phyloP scores from a whole-genome alignment of 2,113 vertebrate genomes.

The Microtus oregoni region DNA sequence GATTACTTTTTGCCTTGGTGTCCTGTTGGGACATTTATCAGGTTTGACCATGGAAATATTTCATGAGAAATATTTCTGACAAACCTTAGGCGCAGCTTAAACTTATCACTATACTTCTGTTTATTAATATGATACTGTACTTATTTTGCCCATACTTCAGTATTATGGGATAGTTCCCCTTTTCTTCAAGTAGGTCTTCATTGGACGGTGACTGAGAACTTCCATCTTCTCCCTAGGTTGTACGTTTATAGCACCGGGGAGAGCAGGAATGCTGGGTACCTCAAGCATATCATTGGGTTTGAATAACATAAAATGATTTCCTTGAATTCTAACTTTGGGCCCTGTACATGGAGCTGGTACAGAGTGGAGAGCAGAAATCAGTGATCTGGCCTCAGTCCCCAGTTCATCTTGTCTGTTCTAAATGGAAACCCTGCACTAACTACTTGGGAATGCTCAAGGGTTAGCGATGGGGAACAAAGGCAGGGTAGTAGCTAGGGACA shows the following conservation, averaged over 20 bases:
- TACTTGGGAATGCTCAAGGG: not conserved
- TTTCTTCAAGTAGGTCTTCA: constrained; percentile 60
- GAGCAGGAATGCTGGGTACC: not conserved
- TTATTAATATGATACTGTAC: not conserved
- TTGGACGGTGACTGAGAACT: constrained; percentile 57
- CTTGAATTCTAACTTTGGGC: constrained; percentile 43
- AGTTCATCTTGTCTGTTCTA: not conserved
- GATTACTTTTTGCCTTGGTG: constrained; percentile 49
- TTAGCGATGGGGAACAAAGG: not conserved
- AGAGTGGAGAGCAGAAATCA: constrained; percentile 22
- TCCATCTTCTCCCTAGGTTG: constrained; percentile 59
- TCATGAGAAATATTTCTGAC: constrained; percentile 63
- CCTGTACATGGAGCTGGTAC: not conserved
- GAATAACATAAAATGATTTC: constrained; percentile 54
- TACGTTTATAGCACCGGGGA: constrained; percentile 60
- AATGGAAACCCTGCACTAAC: not conserved
- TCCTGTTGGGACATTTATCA: not conserved
- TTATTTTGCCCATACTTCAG: constrained; percentile 54
- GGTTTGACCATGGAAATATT: constrained; percentile 9
- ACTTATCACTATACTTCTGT: too few relatives aligned
- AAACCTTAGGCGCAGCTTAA: not conserved
- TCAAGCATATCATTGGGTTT: constrained; percentile 63
- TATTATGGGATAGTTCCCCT: constrained; percentile 32
- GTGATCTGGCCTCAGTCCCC: not conserved
- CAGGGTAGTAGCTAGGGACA: not conserved